Evolutionary conservation across 2,888 invertebrate genomes (phyloP), one percentile per base, ranked within the genome.

Genomic region (Electrophaes corylata): DNA sequence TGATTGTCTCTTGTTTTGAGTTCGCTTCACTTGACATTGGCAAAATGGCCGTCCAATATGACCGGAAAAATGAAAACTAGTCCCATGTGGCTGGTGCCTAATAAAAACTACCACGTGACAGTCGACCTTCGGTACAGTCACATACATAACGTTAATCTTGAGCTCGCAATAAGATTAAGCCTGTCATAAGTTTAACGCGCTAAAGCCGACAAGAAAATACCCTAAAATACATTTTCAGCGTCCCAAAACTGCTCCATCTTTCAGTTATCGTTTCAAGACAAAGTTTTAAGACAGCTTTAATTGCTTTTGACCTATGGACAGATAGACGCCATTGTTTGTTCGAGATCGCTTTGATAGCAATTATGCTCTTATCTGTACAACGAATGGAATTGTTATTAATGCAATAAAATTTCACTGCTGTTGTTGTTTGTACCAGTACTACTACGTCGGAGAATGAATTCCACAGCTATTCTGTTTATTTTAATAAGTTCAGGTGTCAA

Each of bases 241-340:
- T 31, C 52, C 59, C 35, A 44, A 57, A 31, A 26, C 8, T 18
- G 35, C n/a, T 58, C 45, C 39, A 57, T 60, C 58, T 53, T 62
- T 60, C 43, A 11, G 29, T 57, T 14, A 41, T 41, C 55, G 48
- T 64, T 68, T 51, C 47, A 66, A 67, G 66, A 69, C 66, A 69
- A 83, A 84, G 68, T 80, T 82, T 56, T 64, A 64, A 74, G 78
- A 71, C 76, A 72, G 72, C 80, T 82, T 76, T 79, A 83, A 84
- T 84, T 82, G 76, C 75, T 80, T 80, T 73, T 66, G 66, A 76
- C 72, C 39, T 39, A 37, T 20, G 41, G 44, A 39, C 37, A 41
- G 29, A 47, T 45, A 19, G 20, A 40, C 44, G 45, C 47, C 23
- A 50, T 60, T 56, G 60, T 65, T 56, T 56, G 49, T 56, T 49